A percentile compares a stretch with the other conserved stretches of the same genome.
Evolutionary conservation across 2,113 vertebrate genomes (phyloP).

Genomic region (Chamaea fasciata): DNA sequence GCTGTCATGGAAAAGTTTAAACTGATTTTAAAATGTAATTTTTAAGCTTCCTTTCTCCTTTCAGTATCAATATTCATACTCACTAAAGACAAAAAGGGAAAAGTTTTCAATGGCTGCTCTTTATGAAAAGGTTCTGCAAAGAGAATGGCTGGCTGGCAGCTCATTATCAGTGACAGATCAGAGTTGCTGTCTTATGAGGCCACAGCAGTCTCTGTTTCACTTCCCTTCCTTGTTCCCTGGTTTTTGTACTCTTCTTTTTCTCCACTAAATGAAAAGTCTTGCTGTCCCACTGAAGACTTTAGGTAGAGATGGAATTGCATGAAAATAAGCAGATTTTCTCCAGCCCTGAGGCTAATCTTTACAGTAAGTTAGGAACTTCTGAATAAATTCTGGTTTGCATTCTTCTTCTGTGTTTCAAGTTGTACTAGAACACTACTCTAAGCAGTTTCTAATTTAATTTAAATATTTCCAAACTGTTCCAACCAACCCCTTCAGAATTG

Average conservation of each 20-base stretch:
- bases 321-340: slow-evolving; percentile 10
- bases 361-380: neutral
- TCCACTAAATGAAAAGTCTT: neutral
- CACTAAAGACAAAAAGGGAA: neutral
- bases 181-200: neutral
- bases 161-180: neutral
- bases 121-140: neutral
- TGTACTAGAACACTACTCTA: neutral
- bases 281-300: neutral
- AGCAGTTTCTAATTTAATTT: slow-evolving; percentile 37
- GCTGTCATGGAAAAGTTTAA: neutral
- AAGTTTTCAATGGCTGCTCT: neutral
- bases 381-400: slow-evolving; percentile 25
- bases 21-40: neutral
- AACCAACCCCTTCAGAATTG: neutral
- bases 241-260: neutral
- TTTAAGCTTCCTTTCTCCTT: neutral
- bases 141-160: neutral
- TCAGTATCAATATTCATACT: neutral
- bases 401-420: slow-evolving; percentile 10
- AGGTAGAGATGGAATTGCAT: neutral
- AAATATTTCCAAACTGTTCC: slow-evolving; percentile 34
- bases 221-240: neutral
- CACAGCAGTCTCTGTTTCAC: neutral
- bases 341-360: neutral